Base-by-base conservation (phyloP, 1,140 invertebrate genomes). In the Eulimnadia texana region DNA sequence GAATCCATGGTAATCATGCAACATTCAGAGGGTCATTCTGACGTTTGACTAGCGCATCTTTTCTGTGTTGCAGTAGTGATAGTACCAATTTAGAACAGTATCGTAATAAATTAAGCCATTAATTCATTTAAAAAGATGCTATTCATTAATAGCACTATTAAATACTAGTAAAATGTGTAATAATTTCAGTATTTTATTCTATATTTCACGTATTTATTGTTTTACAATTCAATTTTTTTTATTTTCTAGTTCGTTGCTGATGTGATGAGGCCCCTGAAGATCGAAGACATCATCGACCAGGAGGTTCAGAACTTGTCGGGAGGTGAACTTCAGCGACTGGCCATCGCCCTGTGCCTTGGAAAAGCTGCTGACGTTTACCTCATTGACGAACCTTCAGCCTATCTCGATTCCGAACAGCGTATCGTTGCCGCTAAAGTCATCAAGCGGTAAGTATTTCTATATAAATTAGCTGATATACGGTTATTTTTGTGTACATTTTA, bases 381-480 rank as follows among this genome's bases (percentile, higher is more conserved):
- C 2, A 93, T 99, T 69, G 97, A 99, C 73, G 97, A 99, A 76
- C 97, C 97, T 0, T 98, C 94, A 19, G 97, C 97, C 42, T 99
- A 99, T 75, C 78, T 99, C 60, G 97, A 99, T 77, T 99, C 97
- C 6, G 97, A 99, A 72, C 97, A 99, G 77, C 96, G 97, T 97
- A 80, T 99, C 29, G 91, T 98, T 63, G 94, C 95, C 60, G 95
- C 97, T 64, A 99, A 99, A 82, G 96, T 98, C 70, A 98, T 98
- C 66, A 98, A 97, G 76, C 80, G 92, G 88, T 92, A 70, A 66
- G 70, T 63, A n/a, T 42, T 2, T 0, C 11, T 27, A 25, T n/a
- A n/a, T n/a, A n/a, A n/a, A n/a, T n/a, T n/a, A n/a, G n/a, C n/a
- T n/a, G n/a, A n/a, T n/a, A 56, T 50, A 27, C 49, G 52, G 29